Percentiles rank a stretch among this genome's conserved stretches.
Conservation (phyloP, 2,888 invertebrate genomes). For the Cheilosia vulpina region DNA sequence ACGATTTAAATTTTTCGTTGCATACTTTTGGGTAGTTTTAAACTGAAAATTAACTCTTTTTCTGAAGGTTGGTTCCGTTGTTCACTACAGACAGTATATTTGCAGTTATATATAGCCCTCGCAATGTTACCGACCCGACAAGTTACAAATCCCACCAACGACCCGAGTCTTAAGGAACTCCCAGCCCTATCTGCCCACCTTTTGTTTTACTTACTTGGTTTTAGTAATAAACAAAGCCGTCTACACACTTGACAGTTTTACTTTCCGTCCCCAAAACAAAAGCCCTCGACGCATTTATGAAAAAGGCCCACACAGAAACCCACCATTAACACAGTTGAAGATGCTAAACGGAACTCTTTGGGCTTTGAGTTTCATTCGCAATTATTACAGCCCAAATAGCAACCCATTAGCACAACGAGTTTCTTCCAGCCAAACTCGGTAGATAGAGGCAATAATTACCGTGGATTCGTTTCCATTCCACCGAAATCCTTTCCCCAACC, state of each 20-base stretch:
- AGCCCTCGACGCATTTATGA: background rate
- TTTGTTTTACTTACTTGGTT: background rate
- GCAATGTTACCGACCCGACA: too few species aligned
- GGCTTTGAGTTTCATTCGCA: slow-evolving; percentile 7
- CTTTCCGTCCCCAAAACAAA: slow-evolving; percentile 1
- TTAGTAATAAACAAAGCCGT: slow-evolving; percentile 5
- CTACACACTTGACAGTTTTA: background rate
- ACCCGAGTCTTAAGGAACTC: too few species aligned
- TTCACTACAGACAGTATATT: too few species aligned
- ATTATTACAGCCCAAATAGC: slow-evolving; percentile 52
- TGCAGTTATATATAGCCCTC: too few species aligned
- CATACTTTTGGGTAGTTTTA: too few species aligned
- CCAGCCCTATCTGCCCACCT: background rate
- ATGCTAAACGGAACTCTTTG: slow-evolving; percentile 19
- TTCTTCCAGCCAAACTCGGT: background rate
- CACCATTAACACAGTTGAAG: background rate
- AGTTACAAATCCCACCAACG: too few species aligned
- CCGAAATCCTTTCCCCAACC: slow-evolving; percentile 6
- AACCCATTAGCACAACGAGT: slow-evolving; percentile 34
- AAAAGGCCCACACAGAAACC: background rate
- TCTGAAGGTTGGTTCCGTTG: too few species aligned
- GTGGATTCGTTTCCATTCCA: slow-evolving; percentile 19
- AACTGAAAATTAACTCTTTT: too few species aligned
- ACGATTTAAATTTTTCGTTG: too few species aligned
- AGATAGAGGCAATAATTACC: slow-evolving; percentile 17